These are phyloP conservation scores for Schrankia costaestrigalis DNA, from an alignment of 2,888 invertebrate genomes.

Conservation along the genomic window DNA sequence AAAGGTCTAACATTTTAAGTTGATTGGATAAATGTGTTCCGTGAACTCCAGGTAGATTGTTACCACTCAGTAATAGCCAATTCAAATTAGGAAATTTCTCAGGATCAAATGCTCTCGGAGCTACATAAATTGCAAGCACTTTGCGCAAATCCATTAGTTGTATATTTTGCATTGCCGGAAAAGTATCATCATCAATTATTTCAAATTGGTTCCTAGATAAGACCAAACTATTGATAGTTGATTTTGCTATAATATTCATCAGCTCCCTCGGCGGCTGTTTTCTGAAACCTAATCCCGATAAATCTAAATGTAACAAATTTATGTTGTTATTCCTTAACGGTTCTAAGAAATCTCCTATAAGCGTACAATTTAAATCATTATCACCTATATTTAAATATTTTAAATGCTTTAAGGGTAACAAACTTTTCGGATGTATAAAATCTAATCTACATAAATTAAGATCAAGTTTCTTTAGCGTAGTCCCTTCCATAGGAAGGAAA, in stretches of 20 bases:
- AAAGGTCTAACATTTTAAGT: conserved; percentile 73
- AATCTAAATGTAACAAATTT: conserved; percentile 66
- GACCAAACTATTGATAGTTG: conserved; percentile 69
- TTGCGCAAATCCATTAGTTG: conserved; percentile 78
- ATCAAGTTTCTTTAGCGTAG: conserved; percentile 63
- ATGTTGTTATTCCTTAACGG: conserved; percentile 54
- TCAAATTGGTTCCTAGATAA: conserved; percentile 81
- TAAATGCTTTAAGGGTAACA: conserved; percentile 68
- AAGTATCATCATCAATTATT: conserved; percentile 67
- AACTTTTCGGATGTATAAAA: conserved; percentile 71
- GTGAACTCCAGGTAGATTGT: conserved; percentile 77
- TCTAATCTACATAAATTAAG: conserved; percentile 78
- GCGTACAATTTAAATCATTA: conserved; percentile 70
- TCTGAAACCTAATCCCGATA: conserved; percentile 77
- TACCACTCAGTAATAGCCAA: conserved; percentile 72
- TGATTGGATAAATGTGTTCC: conserved; percentile 69
- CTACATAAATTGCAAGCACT: conserved; percentile 70
- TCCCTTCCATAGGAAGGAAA: conserved; percentile 70
- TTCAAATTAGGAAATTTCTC: conserved; percentile 73
- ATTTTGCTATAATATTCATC: conserved; percentile 71
- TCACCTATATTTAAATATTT: conserved; percentile 72
- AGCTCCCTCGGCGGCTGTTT: conserved; percentile 69
- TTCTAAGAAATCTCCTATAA: conserved; percentile 63
- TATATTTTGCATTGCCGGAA: conserved; percentile 79
- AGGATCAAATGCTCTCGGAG: conserved; percentile 67